Conservation (phyloP, 2,113 vertebrate species). For the Neomonachus schauinslandi region DNA sequence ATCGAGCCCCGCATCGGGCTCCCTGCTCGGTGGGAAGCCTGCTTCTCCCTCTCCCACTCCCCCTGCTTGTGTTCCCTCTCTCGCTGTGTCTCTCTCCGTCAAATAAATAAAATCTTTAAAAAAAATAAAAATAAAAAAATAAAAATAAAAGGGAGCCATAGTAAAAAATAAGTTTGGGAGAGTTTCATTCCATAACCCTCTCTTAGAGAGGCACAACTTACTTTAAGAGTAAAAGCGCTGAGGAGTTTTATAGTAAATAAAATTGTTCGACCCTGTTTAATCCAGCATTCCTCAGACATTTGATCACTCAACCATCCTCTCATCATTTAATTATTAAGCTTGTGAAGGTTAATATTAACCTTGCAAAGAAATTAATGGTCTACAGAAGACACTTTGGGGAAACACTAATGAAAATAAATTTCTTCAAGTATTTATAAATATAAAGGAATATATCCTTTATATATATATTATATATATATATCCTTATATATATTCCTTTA, state of each 20-base stretch:
- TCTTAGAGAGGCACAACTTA: neutral
- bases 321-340: neutral
- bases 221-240: neutral
- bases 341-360: neutral
- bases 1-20: too few relatives aligned
- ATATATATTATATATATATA: too few relatives aligned
- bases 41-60: too few relatives aligned
- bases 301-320: neutral
- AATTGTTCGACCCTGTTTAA: neutral
- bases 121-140: neutral
- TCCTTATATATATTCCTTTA: too few relatives aligned
- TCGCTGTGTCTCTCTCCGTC: too few relatives aligned
- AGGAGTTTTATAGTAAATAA: neutral
- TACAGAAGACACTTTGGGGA: neutral
- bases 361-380: neutral
- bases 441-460: too few relatives aligned
- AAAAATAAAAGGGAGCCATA: neutral
- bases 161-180: neutral
- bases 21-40: too few relatives aligned
- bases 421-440: slow-evolving; percentile 10
- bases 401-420: neutral
- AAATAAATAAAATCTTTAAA: too few relatives aligned
- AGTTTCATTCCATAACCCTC: neutral
- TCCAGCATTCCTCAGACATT: neutral
- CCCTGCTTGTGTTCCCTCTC: too few relatives aligned